Conservation (phyloP, 1,140 invertebrate genomes). For the Scylla paramamosain region DNA sequence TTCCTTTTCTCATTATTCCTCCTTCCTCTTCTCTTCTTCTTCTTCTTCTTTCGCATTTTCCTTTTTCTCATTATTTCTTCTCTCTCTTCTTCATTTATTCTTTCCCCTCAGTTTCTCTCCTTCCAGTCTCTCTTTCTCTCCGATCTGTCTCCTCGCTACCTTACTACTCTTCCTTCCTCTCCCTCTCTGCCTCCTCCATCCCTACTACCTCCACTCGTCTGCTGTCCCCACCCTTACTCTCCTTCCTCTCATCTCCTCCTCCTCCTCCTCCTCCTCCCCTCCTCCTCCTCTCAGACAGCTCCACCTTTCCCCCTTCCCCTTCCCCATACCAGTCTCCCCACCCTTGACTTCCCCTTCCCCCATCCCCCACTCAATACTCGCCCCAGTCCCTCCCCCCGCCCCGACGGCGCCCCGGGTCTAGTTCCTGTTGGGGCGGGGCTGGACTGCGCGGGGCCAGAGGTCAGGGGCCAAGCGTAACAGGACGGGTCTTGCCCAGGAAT, state of each 20-base stretch:
- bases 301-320: no score
- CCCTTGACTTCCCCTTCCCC: neutral
- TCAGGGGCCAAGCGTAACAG: constrained; percentile 58
- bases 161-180: neutral
- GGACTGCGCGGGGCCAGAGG: neutral
- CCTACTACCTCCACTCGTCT: neutral
- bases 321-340: neutral
- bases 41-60: no score
- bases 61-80: neutral
- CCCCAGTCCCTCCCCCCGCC: neutral
- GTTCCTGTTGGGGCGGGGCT: constrained; percentile 42
- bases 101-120: neutral
- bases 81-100: neutral
- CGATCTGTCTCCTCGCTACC: no score
- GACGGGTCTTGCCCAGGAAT: constrained; percentile 43
- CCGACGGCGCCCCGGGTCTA: neutral
- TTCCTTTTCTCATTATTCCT: neutral
- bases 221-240: neutral
- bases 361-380: neutral
- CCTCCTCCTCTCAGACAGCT: neutral
- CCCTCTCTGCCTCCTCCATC: neutral
- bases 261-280: neutral
- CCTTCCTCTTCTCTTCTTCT: neutral
- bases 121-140: no score
- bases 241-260: neutral